phyloP scores from a whole-genome alignment of 2,888 invertebrate genomes.

The Liodrosophila aerea region DNA sequence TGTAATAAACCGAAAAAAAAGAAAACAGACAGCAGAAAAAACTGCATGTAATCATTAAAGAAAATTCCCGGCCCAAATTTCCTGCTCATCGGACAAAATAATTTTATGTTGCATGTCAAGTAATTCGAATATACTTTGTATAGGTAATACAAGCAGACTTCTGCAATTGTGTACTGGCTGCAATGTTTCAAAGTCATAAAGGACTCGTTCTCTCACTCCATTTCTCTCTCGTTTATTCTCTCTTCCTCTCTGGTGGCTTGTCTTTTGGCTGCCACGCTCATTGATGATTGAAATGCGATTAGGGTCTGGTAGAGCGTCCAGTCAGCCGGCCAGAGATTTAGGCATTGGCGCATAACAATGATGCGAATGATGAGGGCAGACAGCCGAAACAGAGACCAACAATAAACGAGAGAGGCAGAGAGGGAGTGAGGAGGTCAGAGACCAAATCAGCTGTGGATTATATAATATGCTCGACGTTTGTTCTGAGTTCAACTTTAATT shows the following conservation, averaged over 20 bases:
- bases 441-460: slow-evolving; percentile 58
- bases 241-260: slow-evolving; percentile 21
- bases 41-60: slow-evolving; percentile 67
- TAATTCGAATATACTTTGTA: slow-evolving; percentile 21
- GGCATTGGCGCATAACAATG: slow-evolving; percentile 69
- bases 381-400: slow-evolving; percentile 29
- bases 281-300: slow-evolving; percentile 75
- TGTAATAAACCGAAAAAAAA: slow-evolving; percentile 26
- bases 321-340: slow-evolving; percentile 64
- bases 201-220: neutral
- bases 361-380: slow-evolving; percentile 72
- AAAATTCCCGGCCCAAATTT: slow-evolving; percentile 34
- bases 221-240: neutral
- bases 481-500: slow-evolving; percentile 50
- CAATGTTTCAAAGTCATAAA: slow-evolving; percentile 18
- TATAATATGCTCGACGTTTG: slow-evolving; percentile 19
- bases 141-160: slow-evolving; percentile 38
- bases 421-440: slow-evolving; percentile 11
- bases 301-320: slow-evolving; percentile 58
- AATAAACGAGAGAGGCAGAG: slow-evolving; percentile 2
- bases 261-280: slow-evolving; percentile 66
- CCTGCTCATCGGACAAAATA: slow-evolving; percentile 24
- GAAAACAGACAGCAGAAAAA: slow-evolving; percentile 28
- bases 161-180: slow-evolving; percentile 57
- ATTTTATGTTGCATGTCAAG: slow-evolving; percentile 26